Conservation (phyloP, 2,113 vertebrate genomes). For the Sebastes fasciatus region DNA sequence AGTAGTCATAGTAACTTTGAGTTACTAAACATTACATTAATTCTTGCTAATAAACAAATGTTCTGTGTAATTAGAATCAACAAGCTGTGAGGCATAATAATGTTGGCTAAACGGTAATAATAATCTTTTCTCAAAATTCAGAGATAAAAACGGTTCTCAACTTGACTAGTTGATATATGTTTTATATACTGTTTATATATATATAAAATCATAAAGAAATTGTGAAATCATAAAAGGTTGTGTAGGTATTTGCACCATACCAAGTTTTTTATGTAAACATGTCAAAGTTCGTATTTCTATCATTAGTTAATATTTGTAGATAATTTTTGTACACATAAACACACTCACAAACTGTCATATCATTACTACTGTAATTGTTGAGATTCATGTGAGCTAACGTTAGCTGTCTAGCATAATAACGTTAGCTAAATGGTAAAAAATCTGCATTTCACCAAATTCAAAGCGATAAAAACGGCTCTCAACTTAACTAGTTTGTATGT, state of each 20-base stretch:
- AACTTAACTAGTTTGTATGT: too few relatives aligned
- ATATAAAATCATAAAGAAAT: too few relatives aligned
- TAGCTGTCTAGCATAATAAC: too few relatives aligned
- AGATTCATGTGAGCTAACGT: neutral
- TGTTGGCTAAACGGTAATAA: neutral
- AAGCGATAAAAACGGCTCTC: too few relatives aligned
- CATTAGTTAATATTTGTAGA: neutral
- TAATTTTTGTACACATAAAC: neutral
- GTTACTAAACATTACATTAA: neutral
- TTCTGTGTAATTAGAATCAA: neutral
- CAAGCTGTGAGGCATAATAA: neutral
- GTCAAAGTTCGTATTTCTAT: neutral
- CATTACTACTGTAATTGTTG: neutral
- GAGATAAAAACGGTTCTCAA: too few relatives aligned
- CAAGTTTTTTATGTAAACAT: neutral
- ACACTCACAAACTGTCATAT: neutral
- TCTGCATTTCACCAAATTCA: too few relatives aligned
- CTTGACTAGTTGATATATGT: too few relatives aligned
- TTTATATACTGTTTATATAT: too few relatives aligned
- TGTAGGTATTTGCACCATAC: neutral
- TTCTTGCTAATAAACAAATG: neutral
- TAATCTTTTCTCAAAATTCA: neutral
- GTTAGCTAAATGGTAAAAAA: too few relatives aligned
- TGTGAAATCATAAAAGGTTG: neutral
- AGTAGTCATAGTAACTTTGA: neutral